Evolutionary conservation across 2,113 vertebrate species (phyloP), one percentile per base, ranked within the genome.

Genomic region (Percina caprodes): DNA sequence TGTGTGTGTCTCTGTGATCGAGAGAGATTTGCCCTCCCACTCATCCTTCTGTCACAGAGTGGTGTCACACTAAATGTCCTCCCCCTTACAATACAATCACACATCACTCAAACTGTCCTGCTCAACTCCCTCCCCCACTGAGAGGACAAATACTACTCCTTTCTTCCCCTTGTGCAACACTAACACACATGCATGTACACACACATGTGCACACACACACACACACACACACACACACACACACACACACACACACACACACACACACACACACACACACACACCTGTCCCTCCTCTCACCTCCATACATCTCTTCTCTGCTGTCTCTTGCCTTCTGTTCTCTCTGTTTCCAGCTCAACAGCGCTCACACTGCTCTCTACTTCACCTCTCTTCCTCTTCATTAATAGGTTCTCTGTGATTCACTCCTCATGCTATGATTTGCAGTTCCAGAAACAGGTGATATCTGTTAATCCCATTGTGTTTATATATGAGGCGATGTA

Each of bases 51-150:
- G 91, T 87, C 84, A 85, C 86, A 80, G 56, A 81, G 61, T 69
- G 87, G 82, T 92, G 89, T 92, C 49, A 46, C 84, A 65, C 78
- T 90, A 92, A 92, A 92, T 89, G 87, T 90, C 88, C 87, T 87
- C 84, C 82, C 73, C 62, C 80, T 71, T 77, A 85, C 76, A 81
- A 80, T 75, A 77, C 74, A 78, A 86, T 84, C 82, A 89, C 77
- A 88, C 90, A 90, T 91, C 87, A 88, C 77, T 92, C 90, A 91
- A 78, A 77, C 66, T 79, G 86, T 87, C 89, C 85, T 39, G 79
- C 67, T 76, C 51, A 11, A 66, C 75, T 80, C 3, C 66, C 70
- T 79, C 68, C 55, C 88, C 88, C 62, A 80, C 89, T 55, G 86
- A 82, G 88, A 87, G 88, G 88, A 92, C 91, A 92, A 89, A 86